phyloP scores from a whole-genome alignment of 2,113 vertebrate species.

The Neolamprologus sp. region DNA sequence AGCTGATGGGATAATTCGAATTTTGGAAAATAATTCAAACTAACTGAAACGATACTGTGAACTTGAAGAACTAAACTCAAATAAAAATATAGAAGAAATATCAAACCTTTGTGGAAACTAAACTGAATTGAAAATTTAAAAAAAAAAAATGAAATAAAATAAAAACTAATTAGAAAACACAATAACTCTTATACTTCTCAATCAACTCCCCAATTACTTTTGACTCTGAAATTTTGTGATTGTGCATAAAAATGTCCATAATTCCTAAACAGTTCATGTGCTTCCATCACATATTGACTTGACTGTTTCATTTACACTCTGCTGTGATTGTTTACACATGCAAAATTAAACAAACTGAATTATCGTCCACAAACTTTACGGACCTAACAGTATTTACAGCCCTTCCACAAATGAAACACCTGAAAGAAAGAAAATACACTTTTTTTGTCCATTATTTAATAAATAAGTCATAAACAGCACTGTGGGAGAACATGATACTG shows the following conservation, averaged over 20 bases:
- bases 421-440: background rate
- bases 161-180: background rate
- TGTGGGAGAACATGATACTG: conserved; percentile 79
- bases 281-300: background rate
- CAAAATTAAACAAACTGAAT: background rate
- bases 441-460: conserved; percentile 82
- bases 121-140: rapidly evolving
- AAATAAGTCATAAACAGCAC: conserved; percentile 86
- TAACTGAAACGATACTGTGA: background rate
- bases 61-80: background rate
- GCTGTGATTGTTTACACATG: background rate
- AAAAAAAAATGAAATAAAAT: background rate
- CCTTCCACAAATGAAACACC: background rate
- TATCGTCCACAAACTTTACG: background rate
- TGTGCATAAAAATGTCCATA: background rate
- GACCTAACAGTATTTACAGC: background rate
- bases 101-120: background rate
- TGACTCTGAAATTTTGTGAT: background rate
- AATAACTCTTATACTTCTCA: background rate
- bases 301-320: background rate
- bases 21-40: background rate
- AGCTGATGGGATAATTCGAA: background rate
- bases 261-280: background rate
- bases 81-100: background rate
- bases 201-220: background rate